phyloP scores from a whole-genome alignment of 2,797 vertebrate genomes.

The Parauchenoglanis punctatus region DNA sequence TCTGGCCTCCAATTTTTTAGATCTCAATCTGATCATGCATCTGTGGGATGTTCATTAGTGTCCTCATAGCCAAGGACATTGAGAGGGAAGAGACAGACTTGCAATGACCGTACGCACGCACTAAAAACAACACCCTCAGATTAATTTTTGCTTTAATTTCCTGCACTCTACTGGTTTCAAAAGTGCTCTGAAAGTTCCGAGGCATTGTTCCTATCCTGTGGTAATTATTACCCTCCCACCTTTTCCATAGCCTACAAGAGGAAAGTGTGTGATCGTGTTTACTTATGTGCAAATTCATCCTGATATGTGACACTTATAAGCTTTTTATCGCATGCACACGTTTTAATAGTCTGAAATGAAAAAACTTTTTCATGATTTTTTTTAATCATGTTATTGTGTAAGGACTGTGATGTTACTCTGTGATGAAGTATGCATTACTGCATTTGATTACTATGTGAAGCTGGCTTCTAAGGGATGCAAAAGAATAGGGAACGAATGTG shows the following conservation, averaged over 20 bases:
- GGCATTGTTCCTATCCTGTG: too few relatives aligned
- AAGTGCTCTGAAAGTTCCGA: too few relatives aligned
- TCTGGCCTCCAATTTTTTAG: too few relatives aligned
- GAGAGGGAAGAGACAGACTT: too few relatives aligned
- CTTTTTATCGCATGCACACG: conserved; percentile 15
- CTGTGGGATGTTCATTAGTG: too few relatives aligned
- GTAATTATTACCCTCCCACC: too few relatives aligned
- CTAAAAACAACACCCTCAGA: too few relatives aligned
- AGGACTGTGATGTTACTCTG: conserved; percentile 45
- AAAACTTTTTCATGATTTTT: conserved; percentile 33
- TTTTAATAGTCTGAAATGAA: conserved; percentile 37
- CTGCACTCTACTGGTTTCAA: too few relatives aligned
- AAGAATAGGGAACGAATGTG: conserved; percentile 47
- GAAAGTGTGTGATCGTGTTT: background rate
- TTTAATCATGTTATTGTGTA: conserved; percentile 40
- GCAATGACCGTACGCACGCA: too few relatives aligned
- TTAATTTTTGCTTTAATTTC: too few relatives aligned
- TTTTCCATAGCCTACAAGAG: background rate
- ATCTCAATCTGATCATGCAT: too few relatives aligned
- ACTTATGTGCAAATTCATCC: conserved; percentile 14
- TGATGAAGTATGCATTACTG: conserved; percentile 34
- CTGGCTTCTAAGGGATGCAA: conserved; percentile 29
- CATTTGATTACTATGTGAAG: conserved; percentile 41
- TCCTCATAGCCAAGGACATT: too few relatives aligned
- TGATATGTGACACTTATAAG: conserved; percentile 21